These are phyloP conservation scores for Hedychridium roseum DNA, from an alignment of 2,888 invertebrate genomes.

Conservation along the genomic window DNA sequence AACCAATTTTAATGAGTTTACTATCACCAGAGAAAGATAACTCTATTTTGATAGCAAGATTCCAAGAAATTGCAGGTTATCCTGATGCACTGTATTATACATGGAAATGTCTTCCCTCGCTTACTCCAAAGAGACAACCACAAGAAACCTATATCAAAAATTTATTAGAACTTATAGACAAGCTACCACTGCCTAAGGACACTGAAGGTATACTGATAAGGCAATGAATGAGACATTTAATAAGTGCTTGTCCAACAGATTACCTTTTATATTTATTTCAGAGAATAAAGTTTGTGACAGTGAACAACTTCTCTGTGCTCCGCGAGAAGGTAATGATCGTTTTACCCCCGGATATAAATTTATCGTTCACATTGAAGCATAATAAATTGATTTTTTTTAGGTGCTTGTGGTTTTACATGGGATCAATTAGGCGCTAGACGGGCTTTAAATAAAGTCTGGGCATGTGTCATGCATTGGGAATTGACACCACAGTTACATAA, in stretches of 20 bases:
- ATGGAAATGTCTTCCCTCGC: constrained; percentile 70
- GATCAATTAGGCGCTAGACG: constrained; percentile 67
- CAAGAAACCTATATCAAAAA: constrained; percentile 71
- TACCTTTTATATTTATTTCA: constrained; percentile 25
- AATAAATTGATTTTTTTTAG: constrained; percentile 9
- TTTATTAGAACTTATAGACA: constrained; percentile 71
- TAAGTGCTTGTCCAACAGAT: not conserved
- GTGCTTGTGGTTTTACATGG: constrained; percentile 66
- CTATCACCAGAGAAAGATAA: constrained; percentile 72
- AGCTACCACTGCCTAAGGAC: constrained; percentile 66
- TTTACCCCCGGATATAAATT: constrained; percentile 1
- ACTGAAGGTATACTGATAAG: constrained; percentile 56
- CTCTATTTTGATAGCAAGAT: constrained; percentile 71
- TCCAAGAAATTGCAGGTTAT: constrained; percentile 78
- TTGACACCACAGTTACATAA: constrained; percentile 75
- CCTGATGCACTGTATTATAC: constrained; percentile 80
- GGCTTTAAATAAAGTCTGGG: constrained; percentile 79
- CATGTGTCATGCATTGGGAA: constrained; percentile 77
- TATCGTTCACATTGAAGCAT: not conserved
- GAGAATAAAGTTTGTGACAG: constrained; percentile 37
- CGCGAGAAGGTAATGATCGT: constrained; percentile 43
- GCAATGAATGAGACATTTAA: not conserved
- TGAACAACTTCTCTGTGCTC: constrained; percentile 50
- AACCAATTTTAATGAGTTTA: constrained; percentile 72
- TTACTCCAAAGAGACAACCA: constrained; percentile 69